These are phyloP conservation scores for Anagyrus pseudococci DNA, from an alignment of 2,888 invertebrate species.

Conservation along the genomic window DNA sequence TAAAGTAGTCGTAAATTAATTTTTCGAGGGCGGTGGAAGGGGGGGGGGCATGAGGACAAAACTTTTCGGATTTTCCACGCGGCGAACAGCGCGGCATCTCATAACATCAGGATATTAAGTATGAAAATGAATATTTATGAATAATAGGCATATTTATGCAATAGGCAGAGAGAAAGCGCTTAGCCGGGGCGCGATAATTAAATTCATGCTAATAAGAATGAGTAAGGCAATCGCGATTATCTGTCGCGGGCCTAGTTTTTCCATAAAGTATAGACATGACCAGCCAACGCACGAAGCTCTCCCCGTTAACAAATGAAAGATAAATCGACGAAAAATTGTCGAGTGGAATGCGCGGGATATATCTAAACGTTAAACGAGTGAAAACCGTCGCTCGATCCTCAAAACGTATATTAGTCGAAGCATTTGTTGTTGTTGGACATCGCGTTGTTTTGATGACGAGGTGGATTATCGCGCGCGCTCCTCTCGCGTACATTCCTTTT, in stretches of 20 bases:
- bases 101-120: constrained; percentile 48
- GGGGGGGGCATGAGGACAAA: too few species aligned
- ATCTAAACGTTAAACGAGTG: not conserved
- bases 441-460: not conserved
- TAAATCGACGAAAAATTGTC: too few species aligned
- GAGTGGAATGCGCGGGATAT: not conserved
- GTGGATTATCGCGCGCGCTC: not conserved
- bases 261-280: too few species aligned
- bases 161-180: constrained; percentile 40
- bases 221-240: not conserved
- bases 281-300: too few species aligned
- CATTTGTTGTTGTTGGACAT: not conserved
- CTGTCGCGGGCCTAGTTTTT: not conserved
- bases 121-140: constrained; percentile 57
- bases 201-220: constrained; percentile 53
- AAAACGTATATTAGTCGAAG: not conserved
- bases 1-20: constrained; percentile 23
- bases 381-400: not conserved
- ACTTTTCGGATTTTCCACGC: too few species aligned
- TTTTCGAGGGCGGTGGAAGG: constrained; percentile 19
- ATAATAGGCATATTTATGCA: constrained; percentile 56
- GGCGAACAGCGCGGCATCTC: too few species aligned
- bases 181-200: constrained; percentile 46
- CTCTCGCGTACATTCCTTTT: not conserved
- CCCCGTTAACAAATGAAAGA: not conserved